Conservation (phyloP, 2,113 vertebrate species). For the Upupa epops region DNA sequence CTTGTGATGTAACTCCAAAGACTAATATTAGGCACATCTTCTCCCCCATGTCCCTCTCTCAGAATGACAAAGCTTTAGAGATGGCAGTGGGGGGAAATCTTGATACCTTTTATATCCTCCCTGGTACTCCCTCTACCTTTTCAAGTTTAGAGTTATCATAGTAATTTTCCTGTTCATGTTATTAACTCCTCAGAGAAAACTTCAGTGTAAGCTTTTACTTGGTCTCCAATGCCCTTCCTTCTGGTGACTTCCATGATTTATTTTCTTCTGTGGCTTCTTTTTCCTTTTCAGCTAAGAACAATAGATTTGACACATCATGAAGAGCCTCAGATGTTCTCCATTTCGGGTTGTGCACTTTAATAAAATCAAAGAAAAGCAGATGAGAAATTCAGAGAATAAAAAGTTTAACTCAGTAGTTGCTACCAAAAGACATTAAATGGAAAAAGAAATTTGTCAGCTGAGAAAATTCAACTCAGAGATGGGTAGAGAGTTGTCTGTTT, state of each 20-base stretch:
- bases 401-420: background rate
- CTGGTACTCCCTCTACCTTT: background rate
- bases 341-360: background rate
- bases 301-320: background rate
- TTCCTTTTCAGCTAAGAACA: background rate
- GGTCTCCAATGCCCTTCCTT: background rate
- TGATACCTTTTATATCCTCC: background rate
- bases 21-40: rapidly evolving
- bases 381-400: constrained; percentile 9
- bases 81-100: background rate
- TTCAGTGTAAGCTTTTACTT: background rate
- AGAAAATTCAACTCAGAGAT: constrained; percentile 2
- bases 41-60: background rate
- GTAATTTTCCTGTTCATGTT: background rate
- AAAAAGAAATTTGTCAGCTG: background rate
- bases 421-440: background rate
- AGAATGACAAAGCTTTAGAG: background rate
- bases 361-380: background rate
- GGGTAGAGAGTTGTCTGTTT: background rate
- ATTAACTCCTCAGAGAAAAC: background rate
- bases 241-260: background rate
- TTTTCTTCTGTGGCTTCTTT: background rate
- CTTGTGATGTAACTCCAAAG: background rate
- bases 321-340: background rate
- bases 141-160: background rate